Evolutionary conservation across 2,888 invertebrate genomes (phyloP), one percentile per base, ranked within the genome.

Genomic region (Prosapia bicincta): DNA sequence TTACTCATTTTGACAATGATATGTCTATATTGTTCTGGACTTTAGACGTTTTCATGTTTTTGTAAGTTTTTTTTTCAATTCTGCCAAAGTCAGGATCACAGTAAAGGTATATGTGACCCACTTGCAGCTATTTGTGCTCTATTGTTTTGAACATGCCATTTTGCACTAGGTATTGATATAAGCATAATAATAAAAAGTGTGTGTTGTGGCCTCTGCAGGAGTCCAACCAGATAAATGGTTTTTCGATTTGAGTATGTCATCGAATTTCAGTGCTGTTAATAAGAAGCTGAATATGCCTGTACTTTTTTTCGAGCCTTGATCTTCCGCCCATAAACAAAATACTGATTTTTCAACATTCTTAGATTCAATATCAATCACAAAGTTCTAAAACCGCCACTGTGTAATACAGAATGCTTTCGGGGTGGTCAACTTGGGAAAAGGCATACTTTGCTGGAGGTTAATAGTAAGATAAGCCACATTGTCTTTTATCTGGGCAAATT

Each of bases 81-180:
- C 80, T 75, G 38, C 82, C 82, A 80, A 83, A 83, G 80, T 83
- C 82, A 74, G 82, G 30, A 76, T 83, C 83, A 25, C 81, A 82
- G 77, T 83, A 83, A 43, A 83, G 74, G 79, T 81, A 83, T 6
- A 81, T 81, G 78, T 83, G 82, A 23, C 82, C 83, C 23, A 83
- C 83, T 78, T 82, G 82, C 5, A 83, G 83, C 79, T 83, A 83
- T 79, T 83, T 83, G 77, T 83, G 82, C 32, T 83, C 82, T 32
- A 82, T 82, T 9, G 77, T 72, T 76, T 82, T 80, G 77, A 82
- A 82, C 67, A 79, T 74, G 32, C 81, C 80, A 79, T 81, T 82
- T 43, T 81, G 71, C 66, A 79, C 68, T 66, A 79, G 54, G 67
- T 77, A 77, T 66, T 79, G 79, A 26, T 77, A 78, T n/a, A 75